Evolutionary conservation across 2,797 vertebrate genomes (phyloP), one percentile per base, ranked within the genome.

Genomic region (Sebastes minor): DNA sequence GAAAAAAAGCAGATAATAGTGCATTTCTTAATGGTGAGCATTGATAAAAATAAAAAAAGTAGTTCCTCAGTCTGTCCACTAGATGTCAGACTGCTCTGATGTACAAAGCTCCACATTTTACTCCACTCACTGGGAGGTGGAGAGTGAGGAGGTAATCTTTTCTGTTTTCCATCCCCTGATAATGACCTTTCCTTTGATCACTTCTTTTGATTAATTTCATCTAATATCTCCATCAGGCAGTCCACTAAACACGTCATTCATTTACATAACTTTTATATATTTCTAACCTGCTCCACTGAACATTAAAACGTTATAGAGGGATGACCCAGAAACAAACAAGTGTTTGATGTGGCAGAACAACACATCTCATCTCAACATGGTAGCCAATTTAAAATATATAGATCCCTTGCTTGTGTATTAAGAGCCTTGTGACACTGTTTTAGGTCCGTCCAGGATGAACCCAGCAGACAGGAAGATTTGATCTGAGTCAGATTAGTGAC

Each of bases 61-160:
- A 46, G 27, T 71, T 55, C 1, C 69, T 53, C 12, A 4, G 5
- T 64, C 7, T 22, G 32, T 71, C 92, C 93, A 94, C 91, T 86
- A 91, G 93, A 76, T 83, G 93, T 88, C 92, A 86, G 80, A 27
- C 63, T 83, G 38, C 71, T 71, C 83, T 73, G 80, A 74, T 25
- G 23, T 22, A 73, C 52, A 67, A 6, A 46, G 55, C 67, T 52
- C 14, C 53, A 59, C 22, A 32, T 49, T 63, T 49, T 11, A 14
- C 63, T 74, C 33, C 49, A 27, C n/a, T 73, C 52, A 76, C 13
- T 18, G 1, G 7, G 23, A 60, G 68, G 56, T 60, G 75, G 59
- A 64, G 67, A 64, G 67, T 8, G 52, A 78, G 61, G 46, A 20
- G 49, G 65, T 65, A 10, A 78, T 75, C 49, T 61, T 11, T 56